Conservation (phyloP, 2,888 invertebrate species). For the Aelia acuminata region DNA sequence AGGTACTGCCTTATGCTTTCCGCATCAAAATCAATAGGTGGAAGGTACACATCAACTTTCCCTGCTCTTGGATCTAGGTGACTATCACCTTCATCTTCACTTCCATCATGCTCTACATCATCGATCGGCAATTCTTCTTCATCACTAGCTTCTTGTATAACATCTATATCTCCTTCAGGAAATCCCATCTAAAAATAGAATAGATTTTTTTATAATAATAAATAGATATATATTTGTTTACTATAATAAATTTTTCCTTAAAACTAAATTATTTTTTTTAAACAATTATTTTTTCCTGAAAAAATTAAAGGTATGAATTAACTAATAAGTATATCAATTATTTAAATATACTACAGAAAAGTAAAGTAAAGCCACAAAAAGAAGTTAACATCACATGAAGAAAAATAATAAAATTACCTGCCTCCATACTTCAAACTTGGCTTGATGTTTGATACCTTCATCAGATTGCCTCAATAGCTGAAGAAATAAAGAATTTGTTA, state of each 20-base stretch:
- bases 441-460: conserved; percentile 76
- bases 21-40: conserved; percentile 78
- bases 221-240: no score
- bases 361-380: not conserved
- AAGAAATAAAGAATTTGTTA: conserved; percentile 76
- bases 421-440: conserved; percentile 80
- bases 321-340: not conserved
- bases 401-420: conserved; percentile 69
- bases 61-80: conserved; percentile 81
- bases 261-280: no score
- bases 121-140: conserved; percentile 68
- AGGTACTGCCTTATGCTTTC: conserved; percentile 72
- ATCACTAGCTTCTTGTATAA: conserved; percentile 72
- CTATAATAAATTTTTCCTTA: no score
- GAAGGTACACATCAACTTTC: conserved; percentile 77
- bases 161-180: conserved; percentile 78
- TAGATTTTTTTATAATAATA: not conserved
- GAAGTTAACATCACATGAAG: not conserved
- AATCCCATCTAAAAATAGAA: conserved; percentile 76
- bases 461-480: conserved; percentile 82
- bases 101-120: conserved; percentile 67
- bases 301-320: not conserved
- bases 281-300: not conserved
- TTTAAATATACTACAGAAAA: not conserved
- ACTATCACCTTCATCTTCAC: conserved; percentile 67